Percentiles rank a stretch among this genome's conserved stretches.
Evolutionary conservation across 2,797 vertebrate species (phyloP).

Genomic region (Sebastes vulpes): DNA sequence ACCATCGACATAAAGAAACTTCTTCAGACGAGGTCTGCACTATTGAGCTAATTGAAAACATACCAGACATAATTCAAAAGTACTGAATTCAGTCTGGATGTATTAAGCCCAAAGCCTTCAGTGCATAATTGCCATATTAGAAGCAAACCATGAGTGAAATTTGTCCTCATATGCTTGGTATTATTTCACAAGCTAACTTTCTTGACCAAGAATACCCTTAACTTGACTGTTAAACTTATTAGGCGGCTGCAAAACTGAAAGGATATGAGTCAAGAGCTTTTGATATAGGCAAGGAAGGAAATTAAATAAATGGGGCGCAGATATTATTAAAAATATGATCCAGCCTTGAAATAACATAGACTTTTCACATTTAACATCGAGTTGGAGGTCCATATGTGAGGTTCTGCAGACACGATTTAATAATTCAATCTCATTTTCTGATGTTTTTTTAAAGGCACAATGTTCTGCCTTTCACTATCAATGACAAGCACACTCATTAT

Average conservation of each 20-base stretch:
- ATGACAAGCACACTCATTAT: slow-evolving; percentile 28
- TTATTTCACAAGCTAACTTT: slow-evolving; percentile 42
- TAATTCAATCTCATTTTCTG: slow-evolving; percentile 30
- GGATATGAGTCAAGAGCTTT: slow-evolving; percentile 36
- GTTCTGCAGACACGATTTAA: slow-evolving; percentile 28
- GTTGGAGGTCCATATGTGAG: not conserved
- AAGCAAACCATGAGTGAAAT: slow-evolving; percentile 10
- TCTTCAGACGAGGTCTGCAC: not conserved
- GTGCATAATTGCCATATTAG: not conserved
- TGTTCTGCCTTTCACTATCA: slow-evolving; percentile 17
- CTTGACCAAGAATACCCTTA: slow-evolving; percentile 17
- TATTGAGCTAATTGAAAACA: slow-evolving; percentile 2
- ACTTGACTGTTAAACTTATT: slow-evolving; percentile 53
- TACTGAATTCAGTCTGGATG: slow-evolving; percentile 1
- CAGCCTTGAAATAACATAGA: slow-evolving; percentile 29
- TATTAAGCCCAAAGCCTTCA: not conserved
- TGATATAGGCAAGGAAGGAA: slow-evolving; percentile 42
- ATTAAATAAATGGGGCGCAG: slow-evolving; percentile 42
- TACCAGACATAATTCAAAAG: slow-evolving; percentile 1
- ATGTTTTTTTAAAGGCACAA: slow-evolving; percentile 29
- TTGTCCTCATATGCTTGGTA: slow-evolving; percentile 14
- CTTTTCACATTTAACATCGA: slow-evolving; percentile 26
- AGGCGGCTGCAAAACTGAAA: slow-evolving; percentile 58
- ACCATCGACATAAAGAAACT: not conserved
- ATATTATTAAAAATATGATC: slow-evolving; percentile 36